Evolutionary conservation across 2,888 invertebrate genomes (phyloP).

Genomic region (Cataglyphis altisquamis): DNA sequence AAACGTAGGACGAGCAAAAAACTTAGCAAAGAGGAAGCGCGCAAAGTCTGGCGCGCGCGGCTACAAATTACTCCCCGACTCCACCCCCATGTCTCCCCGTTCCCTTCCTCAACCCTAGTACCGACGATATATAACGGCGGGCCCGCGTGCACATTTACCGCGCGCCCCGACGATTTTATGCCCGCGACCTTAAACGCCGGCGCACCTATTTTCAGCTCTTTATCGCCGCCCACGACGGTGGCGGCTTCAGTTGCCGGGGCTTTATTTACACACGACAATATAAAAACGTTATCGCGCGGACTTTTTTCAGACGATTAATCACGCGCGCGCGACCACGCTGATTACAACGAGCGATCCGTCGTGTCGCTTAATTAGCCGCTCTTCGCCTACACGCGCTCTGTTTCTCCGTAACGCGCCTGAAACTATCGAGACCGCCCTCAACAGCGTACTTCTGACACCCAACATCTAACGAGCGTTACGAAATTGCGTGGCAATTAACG

Average conservation of each 20-base stretch:
- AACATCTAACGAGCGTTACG: slow-evolving; percentile 55
- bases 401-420: neutral
- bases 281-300: slow-evolving; percentile 73
- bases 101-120: neutral
- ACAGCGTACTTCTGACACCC: slow-evolving; percentile 39
- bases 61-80: slow-evolving; percentile 59
- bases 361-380: slow-evolving; percentile 69
- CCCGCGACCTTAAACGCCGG: slow-evolving; percentile 71
- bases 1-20: slow-evolving; percentile 48
- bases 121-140: slow-evolving; percentile 47
- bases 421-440: slow-evolving; percentile 43
- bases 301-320: slow-evolving; percentile 76
- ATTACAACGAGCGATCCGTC: slow-evolving; percentile 71
- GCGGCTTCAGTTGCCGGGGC: slow-evolving; percentile 36
- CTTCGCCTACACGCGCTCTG: neutral
- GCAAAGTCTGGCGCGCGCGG: slow-evolving; percentile 34
- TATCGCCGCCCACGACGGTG: slow-evolving; percentile 42
- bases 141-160: slow-evolving; percentile 38
- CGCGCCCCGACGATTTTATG: slow-evolving; percentile 64
- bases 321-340: slow-evolving; percentile 74
- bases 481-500: slow-evolving; percentile 67
- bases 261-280: slow-evolving; percentile 71
- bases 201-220: slow-evolving; percentile 59
- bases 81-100: no score
- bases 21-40: slow-evolving; percentile 44